Conservation (phyloP, 2,113 vertebrate genomes). For the Amphiprion ocellaris region DNA sequence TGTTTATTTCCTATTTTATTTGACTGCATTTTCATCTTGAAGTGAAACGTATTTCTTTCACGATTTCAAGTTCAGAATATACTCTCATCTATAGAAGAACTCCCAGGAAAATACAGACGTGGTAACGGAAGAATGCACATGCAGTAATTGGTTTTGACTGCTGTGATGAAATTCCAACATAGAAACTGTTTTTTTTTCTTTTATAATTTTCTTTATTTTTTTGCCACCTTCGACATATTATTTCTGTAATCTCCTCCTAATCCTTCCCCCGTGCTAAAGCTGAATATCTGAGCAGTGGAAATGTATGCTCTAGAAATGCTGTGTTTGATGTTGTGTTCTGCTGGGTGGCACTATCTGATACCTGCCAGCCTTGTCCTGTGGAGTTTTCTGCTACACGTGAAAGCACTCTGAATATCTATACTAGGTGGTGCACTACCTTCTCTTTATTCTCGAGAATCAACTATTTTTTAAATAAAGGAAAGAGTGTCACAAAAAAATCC, state of each 20-base stretch:
- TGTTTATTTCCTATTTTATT: slow-evolving; percentile 58
- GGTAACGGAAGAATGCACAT: slow-evolving; percentile 33
- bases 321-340: slow-evolving; percentile 82
- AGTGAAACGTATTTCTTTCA: slow-evolving; percentile 24
- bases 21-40: slow-evolving; percentile 63
- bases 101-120: slow-evolving; percentile 59
- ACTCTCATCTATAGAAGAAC: slow-evolving; percentile 55
- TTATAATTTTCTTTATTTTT: slow-evolving; percentile 17
- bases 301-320: slow-evolving; percentile 71
- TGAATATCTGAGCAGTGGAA: slow-evolving; percentile 75
- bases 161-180: slow-evolving; percentile 59
- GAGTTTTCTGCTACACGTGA: slow-evolving; percentile 83
- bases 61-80: slow-evolving; percentile 27
- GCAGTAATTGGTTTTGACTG: slow-evolving; percentile 62
- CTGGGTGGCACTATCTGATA: slow-evolving; percentile 71
- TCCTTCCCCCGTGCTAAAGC: slow-evolving; percentile 55
- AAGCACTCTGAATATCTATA: slow-evolving; percentile 82
- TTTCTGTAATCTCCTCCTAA: slow-evolving; percentile 76
- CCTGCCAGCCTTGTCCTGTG: slow-evolving; percentile 78
- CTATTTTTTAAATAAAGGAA: slow-evolving; percentile 87
- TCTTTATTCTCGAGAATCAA: slow-evolving; percentile 79
- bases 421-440: slow-evolving; percentile 80
- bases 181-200: slow-evolving; percentile 17
- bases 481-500: slow-evolving; percentile 78
- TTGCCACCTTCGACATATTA: slow-evolving; percentile 59